A percentile compares a stretch with the other conserved stretches of the same genome.
phyloP scores from a whole-genome alignment of 2,797 vertebrate genomes.

The Eulemur coronatus region DNA sequence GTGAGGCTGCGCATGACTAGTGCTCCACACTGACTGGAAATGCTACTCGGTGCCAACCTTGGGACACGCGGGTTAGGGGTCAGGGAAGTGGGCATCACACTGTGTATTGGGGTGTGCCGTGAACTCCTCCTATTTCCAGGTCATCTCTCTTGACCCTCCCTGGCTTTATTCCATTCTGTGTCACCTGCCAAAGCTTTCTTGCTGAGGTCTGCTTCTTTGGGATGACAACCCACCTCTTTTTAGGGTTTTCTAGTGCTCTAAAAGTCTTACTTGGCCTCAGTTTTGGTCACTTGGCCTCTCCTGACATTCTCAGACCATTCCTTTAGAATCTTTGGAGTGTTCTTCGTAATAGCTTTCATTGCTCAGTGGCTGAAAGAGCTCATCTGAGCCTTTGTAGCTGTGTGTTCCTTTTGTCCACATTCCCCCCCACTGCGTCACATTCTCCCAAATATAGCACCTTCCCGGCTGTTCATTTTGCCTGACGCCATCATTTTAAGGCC shows the following conservation, averaged over 20 bases:
- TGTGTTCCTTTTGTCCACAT: background rate
- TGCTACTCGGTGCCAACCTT: rapidly evolving
- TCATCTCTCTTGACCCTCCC: background rate
- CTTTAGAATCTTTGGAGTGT: background rate
- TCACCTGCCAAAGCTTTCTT: background rate
- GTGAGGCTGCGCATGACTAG: constrained; percentile 80
- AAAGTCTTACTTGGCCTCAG: background rate
- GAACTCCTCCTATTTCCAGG: background rate
- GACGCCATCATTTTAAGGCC: background rate
- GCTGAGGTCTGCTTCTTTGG: background rate
- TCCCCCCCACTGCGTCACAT: background rate
- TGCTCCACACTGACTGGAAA: background rate
- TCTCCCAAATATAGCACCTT: background rate
- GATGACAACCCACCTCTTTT: background rate
- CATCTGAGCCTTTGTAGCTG: too few relatives aligned
- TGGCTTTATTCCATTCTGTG: background rate
- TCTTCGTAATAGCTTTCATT: background rate
- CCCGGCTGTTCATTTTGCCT: background rate
- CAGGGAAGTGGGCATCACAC: background rate
- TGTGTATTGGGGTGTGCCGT: background rate
- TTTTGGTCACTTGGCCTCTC: background rate
- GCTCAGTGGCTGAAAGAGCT: background rate
- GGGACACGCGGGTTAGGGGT: background rate
- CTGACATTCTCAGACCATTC: background rate
- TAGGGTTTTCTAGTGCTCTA: background rate